Evolutionary conservation across 1,140 invertebrate species (phyloP).

Genomic region (Heliconius hermathena): DNA sequence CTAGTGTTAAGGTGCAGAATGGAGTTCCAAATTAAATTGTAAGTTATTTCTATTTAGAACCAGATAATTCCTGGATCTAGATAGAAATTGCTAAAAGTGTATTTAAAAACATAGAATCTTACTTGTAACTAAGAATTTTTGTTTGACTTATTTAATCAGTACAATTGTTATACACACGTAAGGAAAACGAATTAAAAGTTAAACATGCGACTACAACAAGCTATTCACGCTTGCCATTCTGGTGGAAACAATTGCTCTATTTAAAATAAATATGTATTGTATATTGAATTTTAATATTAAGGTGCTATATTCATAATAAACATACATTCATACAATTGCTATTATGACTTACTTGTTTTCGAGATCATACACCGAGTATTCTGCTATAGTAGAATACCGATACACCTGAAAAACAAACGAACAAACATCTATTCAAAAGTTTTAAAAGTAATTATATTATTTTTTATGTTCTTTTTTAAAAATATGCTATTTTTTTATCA

Average conservation of each 20-base stretch:
- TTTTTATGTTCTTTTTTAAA: too few relatives aligned
- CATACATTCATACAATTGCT: too few relatives aligned
- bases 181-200: background rate
- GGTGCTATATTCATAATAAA: too few relatives aligned
- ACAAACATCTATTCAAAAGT: background rate
- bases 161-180: background rate
- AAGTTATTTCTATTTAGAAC: background rate
- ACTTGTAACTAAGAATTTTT: background rate
- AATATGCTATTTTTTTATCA: too few relatives aligned
- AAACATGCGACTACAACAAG: background rate
- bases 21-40: background rate
- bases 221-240: background rate
- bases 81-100: too few relatives aligned
- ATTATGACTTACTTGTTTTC: slow-evolving; percentile 56
- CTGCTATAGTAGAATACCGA: slow-evolving; percentile 63
- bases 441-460: background rate
- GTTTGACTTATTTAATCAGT: background rate
- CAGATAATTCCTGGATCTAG: too few relatives aligned
- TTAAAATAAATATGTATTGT: background rate
- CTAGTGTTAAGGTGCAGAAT: background rate
- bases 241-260: background rate
- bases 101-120: background rate
- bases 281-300: too few relatives aligned
- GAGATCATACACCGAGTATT: slow-evolving; percentile 61
- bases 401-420: slow-evolving; percentile 57